Evolutionary conservation across 2,113 vertebrate genomes (phyloP).

Genomic region (Bothrops jararaca): DNA sequence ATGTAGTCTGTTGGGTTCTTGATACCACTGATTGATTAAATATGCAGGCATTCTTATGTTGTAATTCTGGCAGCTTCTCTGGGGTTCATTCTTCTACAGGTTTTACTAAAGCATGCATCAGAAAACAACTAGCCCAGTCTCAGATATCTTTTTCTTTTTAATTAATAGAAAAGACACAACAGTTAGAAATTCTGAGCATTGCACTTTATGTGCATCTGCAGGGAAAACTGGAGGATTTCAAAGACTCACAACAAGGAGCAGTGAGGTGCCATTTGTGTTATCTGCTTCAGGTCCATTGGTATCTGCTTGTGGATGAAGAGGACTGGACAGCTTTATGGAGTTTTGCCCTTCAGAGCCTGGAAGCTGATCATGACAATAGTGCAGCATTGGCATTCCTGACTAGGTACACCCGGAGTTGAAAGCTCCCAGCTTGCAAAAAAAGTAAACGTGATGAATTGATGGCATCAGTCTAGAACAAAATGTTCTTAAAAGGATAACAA

Average conservation of each 20-base stretch:
- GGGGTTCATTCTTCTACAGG: neutral
- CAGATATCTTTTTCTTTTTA: neutral
- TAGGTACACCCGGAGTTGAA: slow-evolving; percentile 26
- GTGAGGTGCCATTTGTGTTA: neutral
- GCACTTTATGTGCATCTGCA: neutral
- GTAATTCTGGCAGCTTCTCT: neutral
- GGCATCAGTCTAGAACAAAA: slow-evolving; percentile 39
- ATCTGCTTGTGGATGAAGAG: neutral
- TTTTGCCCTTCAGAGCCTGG: neutral
- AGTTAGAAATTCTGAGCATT: neutral
- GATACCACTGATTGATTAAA: neutral
- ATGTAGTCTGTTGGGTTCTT: neutral
- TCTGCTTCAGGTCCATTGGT: neutral
- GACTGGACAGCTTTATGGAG: neutral
- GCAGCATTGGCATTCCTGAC: neutral
- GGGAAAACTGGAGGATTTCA: neutral
- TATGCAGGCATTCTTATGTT: neutral
- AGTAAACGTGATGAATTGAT: slow-evolving; percentile 45
- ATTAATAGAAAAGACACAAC: neutral
- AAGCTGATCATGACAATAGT: neutral
- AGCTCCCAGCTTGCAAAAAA: slow-evolving; percentile 18
- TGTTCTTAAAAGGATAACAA: slow-evolving; percentile 46
- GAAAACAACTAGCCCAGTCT: neutral
- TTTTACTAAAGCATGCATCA: neutral
- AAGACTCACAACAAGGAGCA: neutral